Conservation (phyloP, 2,113 vertebrate species). For the Chelonoidis abingdonii region DNA sequence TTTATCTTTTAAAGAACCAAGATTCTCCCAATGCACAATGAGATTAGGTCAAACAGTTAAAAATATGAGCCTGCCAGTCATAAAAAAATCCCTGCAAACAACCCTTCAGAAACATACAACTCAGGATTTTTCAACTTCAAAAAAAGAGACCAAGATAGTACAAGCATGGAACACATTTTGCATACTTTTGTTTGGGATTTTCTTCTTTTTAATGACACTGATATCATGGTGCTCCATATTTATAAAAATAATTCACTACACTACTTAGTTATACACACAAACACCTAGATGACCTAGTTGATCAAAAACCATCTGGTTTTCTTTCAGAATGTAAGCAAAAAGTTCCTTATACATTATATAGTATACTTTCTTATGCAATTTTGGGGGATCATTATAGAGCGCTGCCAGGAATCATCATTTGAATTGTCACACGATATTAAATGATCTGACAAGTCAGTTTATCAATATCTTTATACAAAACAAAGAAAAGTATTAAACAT, state of each 20-base stretch:
- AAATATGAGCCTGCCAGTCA: background rate
- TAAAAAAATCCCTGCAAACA: background rate
- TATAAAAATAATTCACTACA: background rate
- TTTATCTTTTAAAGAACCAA: background rate
- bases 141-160: background rate
- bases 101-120: background rate
- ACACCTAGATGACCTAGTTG: background rate
- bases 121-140: background rate
- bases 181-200: background rate
- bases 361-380: background rate
- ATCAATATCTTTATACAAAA: no score
- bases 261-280: background rate
- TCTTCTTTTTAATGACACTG: background rate
- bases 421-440: background rate
- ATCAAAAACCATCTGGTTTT: background rate
- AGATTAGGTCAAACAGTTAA: background rate
- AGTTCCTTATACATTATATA: background rate
- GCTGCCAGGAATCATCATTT: background rate
- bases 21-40: background rate
- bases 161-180: background rate
- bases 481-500: no score
- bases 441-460: background rate
- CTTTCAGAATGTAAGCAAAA: background rate
- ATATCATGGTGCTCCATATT: background rate
- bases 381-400: background rate